Conservation (phyloP, 2,797 vertebrate species). For the Diceros bicornis region DNA sequence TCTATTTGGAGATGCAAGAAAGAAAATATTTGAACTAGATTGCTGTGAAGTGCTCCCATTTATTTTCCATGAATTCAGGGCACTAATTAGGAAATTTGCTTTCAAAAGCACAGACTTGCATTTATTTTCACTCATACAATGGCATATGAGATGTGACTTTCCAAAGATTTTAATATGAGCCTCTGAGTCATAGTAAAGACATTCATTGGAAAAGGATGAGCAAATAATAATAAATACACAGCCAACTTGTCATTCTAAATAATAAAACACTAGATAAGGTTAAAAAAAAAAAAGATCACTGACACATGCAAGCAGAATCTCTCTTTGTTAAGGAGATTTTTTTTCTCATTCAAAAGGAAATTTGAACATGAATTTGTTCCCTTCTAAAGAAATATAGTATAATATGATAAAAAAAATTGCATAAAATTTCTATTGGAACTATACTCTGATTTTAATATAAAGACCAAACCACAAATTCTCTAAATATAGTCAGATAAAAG, state of each 20-base stretch:
- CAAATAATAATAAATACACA: slow-evolving; percentile 66
- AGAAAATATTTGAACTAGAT: slow-evolving; percentile 34
- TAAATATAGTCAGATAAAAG: slow-evolving; percentile 47
- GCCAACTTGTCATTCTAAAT: slow-evolving; percentile 52
- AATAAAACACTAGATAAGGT: slow-evolving; percentile 37
- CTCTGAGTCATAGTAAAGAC: slow-evolving; percentile 54
- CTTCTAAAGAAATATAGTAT: not conserved
- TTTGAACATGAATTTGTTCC: slow-evolving; percentile 6
- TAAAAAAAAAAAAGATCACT: not conserved
- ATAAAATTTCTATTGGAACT: slow-evolving; percentile 47
- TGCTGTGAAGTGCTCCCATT: not conserved
- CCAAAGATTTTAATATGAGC: slow-evolving; percentile 62
- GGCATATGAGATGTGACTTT: slow-evolving; percentile 51
- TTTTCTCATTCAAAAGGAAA: slow-evolving; percentile 51
- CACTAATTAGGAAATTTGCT: slow-evolving; percentile 70
- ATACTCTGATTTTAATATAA: slow-evolving; percentile 63
- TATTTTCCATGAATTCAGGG: slow-evolving; percentile 44
- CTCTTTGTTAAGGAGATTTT: slow-evolving; percentile 35
- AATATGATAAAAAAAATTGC: slow-evolving; percentile 40
- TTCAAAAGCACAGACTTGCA: slow-evolving; percentile 43
- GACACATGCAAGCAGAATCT: not conserved
- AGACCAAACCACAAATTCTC: slow-evolving; percentile 35
- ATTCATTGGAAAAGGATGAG: slow-evolving; percentile 51
- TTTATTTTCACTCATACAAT: slow-evolving; percentile 68
- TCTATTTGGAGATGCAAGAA: slow-evolving; percentile 18